These are phyloP conservation scores for Anthopleura xanthogrammica DNA, from an alignment of 92 coral and sea anemone genomes.

Conservation along the genomic window DNA sequence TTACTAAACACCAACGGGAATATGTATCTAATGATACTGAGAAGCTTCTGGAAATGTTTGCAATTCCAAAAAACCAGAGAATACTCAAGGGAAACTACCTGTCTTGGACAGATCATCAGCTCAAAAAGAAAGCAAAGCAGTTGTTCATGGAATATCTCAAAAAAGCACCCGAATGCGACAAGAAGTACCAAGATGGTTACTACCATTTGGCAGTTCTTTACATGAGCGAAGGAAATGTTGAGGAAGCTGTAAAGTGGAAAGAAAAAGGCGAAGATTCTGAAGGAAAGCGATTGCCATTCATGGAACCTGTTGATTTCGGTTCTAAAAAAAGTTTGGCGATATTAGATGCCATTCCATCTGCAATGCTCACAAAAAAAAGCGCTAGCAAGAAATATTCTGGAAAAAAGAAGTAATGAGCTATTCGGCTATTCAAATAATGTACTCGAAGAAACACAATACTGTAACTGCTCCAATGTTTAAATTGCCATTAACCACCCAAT, in stretches of 20 bases:
- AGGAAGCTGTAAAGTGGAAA: slow-evolving; percentile 36
- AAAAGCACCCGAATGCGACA: slow-evolving; percentile 66
- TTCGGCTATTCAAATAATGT: too few relatives aligned
- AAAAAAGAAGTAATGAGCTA: background rate
- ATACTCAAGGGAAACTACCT: slow-evolving; percentile 3
- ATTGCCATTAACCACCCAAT: too few relatives aligned
- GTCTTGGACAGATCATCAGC: slow-evolving; percentile 17
- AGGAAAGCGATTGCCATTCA: slow-evolving; percentile 64
- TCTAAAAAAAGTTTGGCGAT: background rate
- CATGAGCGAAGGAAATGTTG: background rate
- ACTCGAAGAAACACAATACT: too few relatives aligned
- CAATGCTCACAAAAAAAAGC: background rate
- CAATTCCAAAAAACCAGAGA: slow-evolving; percentile 8
- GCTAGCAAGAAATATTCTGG: too few relatives aligned
- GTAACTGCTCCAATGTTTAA: too few relatives aligned
- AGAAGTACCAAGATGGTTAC: slow-evolving; percentile 60
- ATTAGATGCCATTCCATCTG: background rate
- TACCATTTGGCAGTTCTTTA: slow-evolving; percentile 61
- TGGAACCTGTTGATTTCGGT: slow-evolving; percentile 10
- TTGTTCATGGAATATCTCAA: slow-evolving; percentile 45
- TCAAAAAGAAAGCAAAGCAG: slow-evolving; percentile 27
- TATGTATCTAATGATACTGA: background rate
- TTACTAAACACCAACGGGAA: background rate
- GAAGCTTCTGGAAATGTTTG: background rate
- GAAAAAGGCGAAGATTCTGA: slow-evolving; percentile 75